Base-by-base conservation (phyloP, 1,140 invertebrate species). In the Paralvinella palmiformis region DNA sequence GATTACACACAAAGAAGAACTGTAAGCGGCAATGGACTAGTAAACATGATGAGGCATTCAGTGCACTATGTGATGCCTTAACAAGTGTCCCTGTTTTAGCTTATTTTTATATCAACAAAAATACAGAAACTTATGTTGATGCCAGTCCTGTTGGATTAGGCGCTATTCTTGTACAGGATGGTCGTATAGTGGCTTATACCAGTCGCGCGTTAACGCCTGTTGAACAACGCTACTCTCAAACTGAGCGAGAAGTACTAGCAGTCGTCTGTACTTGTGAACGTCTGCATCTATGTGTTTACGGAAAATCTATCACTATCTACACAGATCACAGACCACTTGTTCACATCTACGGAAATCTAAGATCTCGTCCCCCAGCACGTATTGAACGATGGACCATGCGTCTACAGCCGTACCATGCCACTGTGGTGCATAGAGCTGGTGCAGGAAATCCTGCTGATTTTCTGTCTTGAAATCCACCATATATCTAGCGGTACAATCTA, bases 221-320 rank as follows among this genome's bases (percentile, higher is more conserved):
- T 44, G 78, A 85, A 70, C n/a, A 69, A 32, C 81, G 82, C 37
- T 83, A 83, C 63, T 75, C 73, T 15, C 78, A 84, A 68, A 77
- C 83, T 1, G 81, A 84, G 59, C 76, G 78, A 62, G 81, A 85
- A 69, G 71, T 79, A 2, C 68, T 83, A 3, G 79, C 82, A 3
- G 79, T 84, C 41, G 72, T 84, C 3, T 84, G 81, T 64, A 74
- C 73, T 5, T 70, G 74, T 5, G 74, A 79, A 59, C 63, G 72
- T 33, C 83, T 81, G 70, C 75, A 78, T 62, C 48, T 73, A 31
- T 79, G 72, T 62, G 67, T 79, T 13, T 76, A 75, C 2, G 70
- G 68, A 29, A 71, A 63, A n/a, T 36, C 32, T 29, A 35, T 69
- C 4, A 65, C 56, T 15, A 55, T 68, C 17, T 37, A 74, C 27